These are phyloP conservation scores for Melanotaenia pygmaea DNA, from an alignment of 2,797 vertebrate species.

Conservation along the genomic window DNA sequence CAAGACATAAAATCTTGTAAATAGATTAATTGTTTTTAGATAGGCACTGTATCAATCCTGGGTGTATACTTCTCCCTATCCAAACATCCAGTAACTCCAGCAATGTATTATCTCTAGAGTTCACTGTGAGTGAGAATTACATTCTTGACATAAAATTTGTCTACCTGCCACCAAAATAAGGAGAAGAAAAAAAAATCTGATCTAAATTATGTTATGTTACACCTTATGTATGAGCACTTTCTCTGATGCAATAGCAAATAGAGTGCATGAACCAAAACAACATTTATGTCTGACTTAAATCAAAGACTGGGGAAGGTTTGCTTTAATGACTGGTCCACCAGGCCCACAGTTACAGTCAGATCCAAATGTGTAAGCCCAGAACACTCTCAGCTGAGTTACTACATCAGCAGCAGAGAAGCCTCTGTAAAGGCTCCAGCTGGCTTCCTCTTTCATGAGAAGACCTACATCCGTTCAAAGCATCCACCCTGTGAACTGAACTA, in stretches of 20 bases:
- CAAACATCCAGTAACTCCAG: background rate
- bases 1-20: background rate
- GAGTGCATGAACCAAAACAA: slow-evolving; percentile 10
- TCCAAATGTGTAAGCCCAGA: slow-evolving; percentile 30
- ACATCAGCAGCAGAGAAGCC: slow-evolving; percentile 34
- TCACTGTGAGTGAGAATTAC: slow-evolving; percentile 18
- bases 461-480: slow-evolving; percentile 53
- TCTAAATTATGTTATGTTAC: background rate
- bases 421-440: slow-evolving; percentile 53
- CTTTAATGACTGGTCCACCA: slow-evolving; percentile 11
- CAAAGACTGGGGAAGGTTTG: slow-evolving; percentile 10
- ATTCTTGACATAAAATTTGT: slow-evolving; percentile 13
- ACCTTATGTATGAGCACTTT: background rate
- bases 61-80: background rate
- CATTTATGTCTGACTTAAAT: slow-evolving; percentile 8
- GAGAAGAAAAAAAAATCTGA: background rate
- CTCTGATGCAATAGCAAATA: slow-evolving; percentile 1
- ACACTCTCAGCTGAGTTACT: slow-evolving; percentile 28
- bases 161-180: slow-evolving; percentile 7
- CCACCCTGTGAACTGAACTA: slow-evolving; percentile 50
- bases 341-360: slow-evolving; percentile 10
- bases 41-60: background rate
- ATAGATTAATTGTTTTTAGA: background rate
- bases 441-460: slow-evolving; percentile 50
- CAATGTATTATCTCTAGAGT: background rate